Base-by-base conservation (phyloP, 2,888 invertebrate genomes). In the Falcaria lacertinaria region DNA sequence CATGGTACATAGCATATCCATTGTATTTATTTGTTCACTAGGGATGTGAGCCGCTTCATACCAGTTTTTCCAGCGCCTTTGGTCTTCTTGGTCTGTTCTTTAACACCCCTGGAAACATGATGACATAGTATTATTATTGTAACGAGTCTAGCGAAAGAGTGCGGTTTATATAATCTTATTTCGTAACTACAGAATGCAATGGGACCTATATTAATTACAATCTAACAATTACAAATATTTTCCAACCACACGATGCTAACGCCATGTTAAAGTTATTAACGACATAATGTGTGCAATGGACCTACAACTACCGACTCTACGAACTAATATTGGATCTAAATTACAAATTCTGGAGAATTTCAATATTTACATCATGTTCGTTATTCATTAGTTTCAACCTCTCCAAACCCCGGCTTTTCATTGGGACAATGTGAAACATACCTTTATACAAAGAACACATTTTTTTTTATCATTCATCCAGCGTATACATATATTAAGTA, bases 41-140 rank as follows among this genome's bases (percentile, higher is more conserved):
- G 66, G 41, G 88, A 81, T 48, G 88, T 74, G 56, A 89, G 80
- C 69, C 85, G 74, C 66, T 72, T 74, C 52, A 86, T 80, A 35
- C 76, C 86, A 16, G 85, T 65, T 66, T 88, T 89, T 39, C 72
- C 54, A 50, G 74, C 66, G 60, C 82, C 86, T 77, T 89, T 89
- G 68, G 83, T 83, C 70, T 86, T 87, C 72, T 87, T 88, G 38
- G 80, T 79, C 64, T 88, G 89, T 59, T 88, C 89, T 56, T 88
- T 88, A 41, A 88, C 87, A 39, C 89, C 89, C 59, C 89, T 89
- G 80, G 15, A 77, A 81, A 22, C 11, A 11, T 28, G 11, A 28
- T 3, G 2, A 28, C 11, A 11, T 5, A 22, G 5, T 22, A 22
- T 5, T 22, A 22, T 2, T 7, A 7, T 22, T 6, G n/a, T n/a